Conservation (phyloP, 2,888 invertebrate species). For the Drosophila mercatorum region DNA sequence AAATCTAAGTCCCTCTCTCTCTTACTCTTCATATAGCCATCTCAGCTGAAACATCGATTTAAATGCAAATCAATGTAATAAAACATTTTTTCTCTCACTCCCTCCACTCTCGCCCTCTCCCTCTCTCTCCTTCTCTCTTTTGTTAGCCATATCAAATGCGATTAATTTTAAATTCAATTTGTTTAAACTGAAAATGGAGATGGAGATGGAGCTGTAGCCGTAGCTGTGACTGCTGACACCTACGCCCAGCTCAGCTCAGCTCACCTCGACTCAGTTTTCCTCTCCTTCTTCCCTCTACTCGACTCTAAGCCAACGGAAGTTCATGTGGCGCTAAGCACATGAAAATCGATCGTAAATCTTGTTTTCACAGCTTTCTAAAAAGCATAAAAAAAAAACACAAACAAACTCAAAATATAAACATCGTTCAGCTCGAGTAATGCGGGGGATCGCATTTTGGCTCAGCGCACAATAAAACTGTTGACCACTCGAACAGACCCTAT, state of each 20-base stretch:
- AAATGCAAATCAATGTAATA: constrained; percentile 84
- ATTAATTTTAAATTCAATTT: constrained; percentile 74
- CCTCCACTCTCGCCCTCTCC: not conserved
- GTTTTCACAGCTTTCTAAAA: constrained; percentile 58
- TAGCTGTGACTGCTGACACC: constrained; percentile 56
- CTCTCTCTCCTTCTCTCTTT: constrained; percentile 25
- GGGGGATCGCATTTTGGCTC: constrained; percentile 49
- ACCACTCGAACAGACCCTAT: constrained; percentile 29
- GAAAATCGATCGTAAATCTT: constrained; percentile 65
- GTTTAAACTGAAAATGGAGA: constrained; percentile 26
- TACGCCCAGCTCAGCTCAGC: constrained; percentile 48
- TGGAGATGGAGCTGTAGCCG: constrained; percentile 12
- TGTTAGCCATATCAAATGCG: constrained; percentile 51
- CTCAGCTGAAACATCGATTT: constrained; percentile 73
- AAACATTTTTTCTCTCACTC: constrained; percentile 60
- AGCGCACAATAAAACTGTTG: constrained; percentile 46
- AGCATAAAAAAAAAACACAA: too few relatives aligned
- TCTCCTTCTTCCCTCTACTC: constrained; percentile 7
- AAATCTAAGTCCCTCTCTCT: not conserved
- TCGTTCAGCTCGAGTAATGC: constrained; percentile 33
- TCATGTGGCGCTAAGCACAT: constrained; percentile 74
- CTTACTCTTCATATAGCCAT: constrained; percentile 37
- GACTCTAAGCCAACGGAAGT: constrained; percentile 70
- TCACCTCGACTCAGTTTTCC: not conserved
- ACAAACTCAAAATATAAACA: constrained; percentile 17